Conservation (phyloP, 2,888 invertebrate species). For the Agrotis exclamationis region DNA sequence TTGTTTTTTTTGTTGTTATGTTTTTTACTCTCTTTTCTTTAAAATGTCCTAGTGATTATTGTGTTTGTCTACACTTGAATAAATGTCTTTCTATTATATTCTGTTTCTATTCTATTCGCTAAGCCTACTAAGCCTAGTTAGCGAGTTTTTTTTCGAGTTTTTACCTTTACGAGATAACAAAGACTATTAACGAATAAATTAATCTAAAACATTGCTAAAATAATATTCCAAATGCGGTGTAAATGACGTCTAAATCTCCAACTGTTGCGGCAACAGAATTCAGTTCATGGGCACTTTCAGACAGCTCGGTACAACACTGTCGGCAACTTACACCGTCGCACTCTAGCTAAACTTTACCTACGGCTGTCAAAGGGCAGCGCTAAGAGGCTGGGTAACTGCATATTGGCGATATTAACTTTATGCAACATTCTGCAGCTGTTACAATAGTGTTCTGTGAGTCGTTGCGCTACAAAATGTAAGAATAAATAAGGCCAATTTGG, state of each 20-base stretch:
- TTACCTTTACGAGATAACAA: too few relatives aligned
- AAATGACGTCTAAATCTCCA: constrained; percentile 34
- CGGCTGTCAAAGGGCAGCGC: constrained; percentile 50
- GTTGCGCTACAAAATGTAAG: constrained; percentile 2
- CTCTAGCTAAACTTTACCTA: constrained; percentile 49
- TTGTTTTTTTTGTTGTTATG: too few relatives aligned
- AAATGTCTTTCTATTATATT: too few relatives aligned
- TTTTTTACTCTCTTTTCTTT: too few relatives aligned
- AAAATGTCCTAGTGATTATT: too few relatives aligned
- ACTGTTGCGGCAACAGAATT: constrained; percentile 22
- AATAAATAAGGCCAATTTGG: neutral
- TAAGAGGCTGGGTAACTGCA: constrained; percentile 27
- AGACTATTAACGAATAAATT: neutral
- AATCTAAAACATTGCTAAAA: neutral
- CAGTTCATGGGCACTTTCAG: constrained; percentile 28
- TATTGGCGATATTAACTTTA: constrained; percentile 24
- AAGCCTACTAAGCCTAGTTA: too few relatives aligned
- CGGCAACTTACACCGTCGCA: constrained; percentile 46
- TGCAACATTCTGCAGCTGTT: constrained; percentile 5
- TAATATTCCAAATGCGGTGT: constrained; percentile 32
- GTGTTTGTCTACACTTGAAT: too few relatives aligned
- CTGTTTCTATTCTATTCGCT: too few relatives aligned
- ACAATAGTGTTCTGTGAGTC: neutral
- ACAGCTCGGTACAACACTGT: constrained; percentile 46
- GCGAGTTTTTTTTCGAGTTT: too few relatives aligned